Evolutionary conservation across 2,888 invertebrate species (phyloP).

Genomic region (Galerucella calmariensis): DNA sequence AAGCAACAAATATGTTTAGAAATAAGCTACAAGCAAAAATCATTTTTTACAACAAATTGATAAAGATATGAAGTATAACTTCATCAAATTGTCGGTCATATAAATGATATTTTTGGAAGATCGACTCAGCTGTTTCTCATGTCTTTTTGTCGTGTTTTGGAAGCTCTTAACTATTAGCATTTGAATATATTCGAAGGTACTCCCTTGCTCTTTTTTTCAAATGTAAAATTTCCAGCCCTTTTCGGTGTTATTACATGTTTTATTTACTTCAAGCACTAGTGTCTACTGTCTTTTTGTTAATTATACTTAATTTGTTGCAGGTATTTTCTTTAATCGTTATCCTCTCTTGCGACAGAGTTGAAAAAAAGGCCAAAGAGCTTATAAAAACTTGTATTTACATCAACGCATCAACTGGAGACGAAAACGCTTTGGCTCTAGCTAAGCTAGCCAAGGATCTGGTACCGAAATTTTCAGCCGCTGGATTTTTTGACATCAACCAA

Average conservation of each 20-base stretch:
- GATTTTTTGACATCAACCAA: slow-evolving; percentile 32
- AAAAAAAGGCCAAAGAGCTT: slow-evolving; percentile 17
- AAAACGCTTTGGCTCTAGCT: slow-evolving; percentile 15
- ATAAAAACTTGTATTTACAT: slow-evolving; percentile 29
- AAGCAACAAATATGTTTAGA: too few relatives aligned
- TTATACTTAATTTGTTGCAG: slow-evolving; percentile 13
- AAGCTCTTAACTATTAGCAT: background rate
- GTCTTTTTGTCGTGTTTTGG: background rate
- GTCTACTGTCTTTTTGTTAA: too few relatives aligned
- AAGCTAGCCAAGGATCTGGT: slow-evolving; percentile 18
- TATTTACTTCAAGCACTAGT: too few relatives aligned
- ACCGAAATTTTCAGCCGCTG: slow-evolving; percentile 30
- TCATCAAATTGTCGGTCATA: background rate
- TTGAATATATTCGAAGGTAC: background rate
- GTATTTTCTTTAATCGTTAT: slow-evolving; percentile 19
- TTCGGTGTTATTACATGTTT: too few relatives aligned
- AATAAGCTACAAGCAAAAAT: too few relatives aligned
- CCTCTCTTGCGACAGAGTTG: slow-evolving; percentile 28
- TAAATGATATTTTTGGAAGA: background rate
- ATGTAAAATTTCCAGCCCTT: background rate
- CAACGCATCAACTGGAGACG: slow-evolving; percentile 22
- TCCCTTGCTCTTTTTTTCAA: background rate
- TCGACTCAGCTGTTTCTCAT: background rate
- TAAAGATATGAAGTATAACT: background rate
- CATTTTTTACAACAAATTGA: too few relatives aligned